These are phyloP conservation scores for Tautogolabrus adspersus DNA, from an alignment of 2,113 vertebrate genomes.

Conservation along the genomic window DNA sequence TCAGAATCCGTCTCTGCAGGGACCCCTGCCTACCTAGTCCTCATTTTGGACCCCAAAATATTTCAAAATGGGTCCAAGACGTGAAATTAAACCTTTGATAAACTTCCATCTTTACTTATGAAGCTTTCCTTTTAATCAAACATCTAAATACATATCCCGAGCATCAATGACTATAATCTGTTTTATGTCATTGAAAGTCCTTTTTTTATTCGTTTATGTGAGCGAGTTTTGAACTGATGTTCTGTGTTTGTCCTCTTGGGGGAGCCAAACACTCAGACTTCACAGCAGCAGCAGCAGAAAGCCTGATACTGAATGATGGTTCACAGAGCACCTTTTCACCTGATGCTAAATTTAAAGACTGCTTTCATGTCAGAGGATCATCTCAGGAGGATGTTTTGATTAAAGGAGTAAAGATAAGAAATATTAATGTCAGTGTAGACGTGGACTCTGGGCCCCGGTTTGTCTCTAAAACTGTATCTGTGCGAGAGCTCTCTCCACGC, in stretches of 20 bases:
- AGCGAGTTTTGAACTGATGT: neutral
- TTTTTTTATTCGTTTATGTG: too few relatives aligned
- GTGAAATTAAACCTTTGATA: too few relatives aligned
- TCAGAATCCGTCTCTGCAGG: too few relatives aligned
- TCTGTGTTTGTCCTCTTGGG: slow-evolving; percentile 50
- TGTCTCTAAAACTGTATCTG: slow-evolving; percentile 6
- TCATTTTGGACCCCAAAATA: too few relatives aligned
- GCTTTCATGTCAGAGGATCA: slow-evolving; percentile 16
- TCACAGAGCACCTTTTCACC: slow-evolving; percentile 2
- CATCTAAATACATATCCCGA: too few relatives aligned
- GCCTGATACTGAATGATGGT: neutral
- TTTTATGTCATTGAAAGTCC: too few relatives aligned
- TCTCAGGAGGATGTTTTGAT: slow-evolving; percentile 3
- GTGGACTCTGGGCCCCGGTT: slow-evolving; percentile 6
- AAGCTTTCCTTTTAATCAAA: too few relatives aligned
- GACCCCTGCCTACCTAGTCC: too few relatives aligned
- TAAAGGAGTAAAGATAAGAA: neutral
- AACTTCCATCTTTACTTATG: too few relatives aligned
- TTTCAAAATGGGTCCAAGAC: too few relatives aligned
- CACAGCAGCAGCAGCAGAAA: neutral
- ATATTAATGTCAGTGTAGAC: neutral
- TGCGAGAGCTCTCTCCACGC: slow-evolving; percentile 35
- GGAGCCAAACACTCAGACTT: slow-evolving; percentile 65
- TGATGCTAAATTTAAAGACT: slow-evolving; percentile 1
- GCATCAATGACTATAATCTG: too few relatives aligned